These are phyloP conservation scores for Chrosomus eos DNA, from an alignment of 2,797 vertebrate genomes.

Conservation along the genomic window DNA sequence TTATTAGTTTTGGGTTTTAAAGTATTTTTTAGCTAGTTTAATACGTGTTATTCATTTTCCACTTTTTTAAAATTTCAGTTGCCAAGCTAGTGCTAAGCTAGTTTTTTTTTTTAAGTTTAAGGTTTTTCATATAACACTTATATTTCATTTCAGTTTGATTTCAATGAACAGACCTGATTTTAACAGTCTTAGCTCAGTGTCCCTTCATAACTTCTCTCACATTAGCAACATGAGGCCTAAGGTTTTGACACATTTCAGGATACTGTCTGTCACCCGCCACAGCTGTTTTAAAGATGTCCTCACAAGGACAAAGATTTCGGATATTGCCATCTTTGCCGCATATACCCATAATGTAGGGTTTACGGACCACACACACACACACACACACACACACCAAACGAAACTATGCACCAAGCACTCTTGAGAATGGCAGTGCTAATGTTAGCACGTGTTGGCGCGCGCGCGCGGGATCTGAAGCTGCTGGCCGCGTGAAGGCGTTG, in stretches of 20 bases:
- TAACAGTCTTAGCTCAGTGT: not conserved
- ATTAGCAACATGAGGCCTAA: conserved; percentile 37
- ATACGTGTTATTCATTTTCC: not conserved
- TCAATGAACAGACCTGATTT: not conserved
- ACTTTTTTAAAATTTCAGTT: too few relatives aligned
- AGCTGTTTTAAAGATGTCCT: too few relatives aligned
- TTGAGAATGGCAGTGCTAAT: not conserved
- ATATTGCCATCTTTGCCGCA: too few relatives aligned
- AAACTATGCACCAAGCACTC: not conserved
- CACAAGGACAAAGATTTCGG: too few relatives aligned
- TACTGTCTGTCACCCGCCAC: conserved; percentile 33
- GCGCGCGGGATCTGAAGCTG: not conserved
- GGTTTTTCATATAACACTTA: not conserved
- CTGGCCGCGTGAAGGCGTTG: conserved; percentile 13
- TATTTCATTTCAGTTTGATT: not conserved
- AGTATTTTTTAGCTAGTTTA: too few relatives aligned
- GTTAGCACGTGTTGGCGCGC: conserved; percentile 1
- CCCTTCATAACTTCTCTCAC: conserved; percentile 46
- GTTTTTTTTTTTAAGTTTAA: too few relatives aligned
- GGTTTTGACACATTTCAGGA: conserved; percentile 50
- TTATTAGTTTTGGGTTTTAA: not conserved
- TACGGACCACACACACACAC: conserved; percentile 25
- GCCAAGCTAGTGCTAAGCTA: not conserved
- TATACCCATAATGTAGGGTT: too few relatives aligned
- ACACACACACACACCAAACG: conserved; percentile 73